Evolutionary conservation across 2,888 invertebrate species (phyloP).

Genomic region (Alviniconcha strummeri): DNA sequence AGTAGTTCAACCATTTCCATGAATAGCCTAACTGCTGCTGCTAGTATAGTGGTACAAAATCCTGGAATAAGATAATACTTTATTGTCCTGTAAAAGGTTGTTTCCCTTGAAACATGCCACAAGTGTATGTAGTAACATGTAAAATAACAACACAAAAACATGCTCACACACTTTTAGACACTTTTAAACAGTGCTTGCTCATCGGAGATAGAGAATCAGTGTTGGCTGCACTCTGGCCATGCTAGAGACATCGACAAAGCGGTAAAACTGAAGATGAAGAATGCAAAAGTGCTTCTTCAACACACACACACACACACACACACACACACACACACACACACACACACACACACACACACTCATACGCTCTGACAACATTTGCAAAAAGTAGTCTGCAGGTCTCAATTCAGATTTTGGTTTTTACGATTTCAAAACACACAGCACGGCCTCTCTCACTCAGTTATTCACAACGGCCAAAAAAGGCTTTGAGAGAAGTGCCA

Average conservation of each 20-base stretch:
- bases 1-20: background rate
- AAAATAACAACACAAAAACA: background rate
- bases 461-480: background rate
- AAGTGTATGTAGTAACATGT: background rate
- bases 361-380: background rate
- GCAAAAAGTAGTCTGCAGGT: no score
- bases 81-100: background rate
- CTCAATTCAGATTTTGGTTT: no score
- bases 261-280: no score
- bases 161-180: background rate
- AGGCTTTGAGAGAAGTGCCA: no score
- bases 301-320: slow-evolving; percentile 4
- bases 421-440: background rate
- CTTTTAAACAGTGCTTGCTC: no score
- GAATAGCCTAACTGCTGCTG: no score
- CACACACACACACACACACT: slow-evolving; percentile 5
- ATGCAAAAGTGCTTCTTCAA: background rate
- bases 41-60: no score
- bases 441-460: background rate
- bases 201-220: no score
- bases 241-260: no score
- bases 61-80: no score
- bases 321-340: slow-evolving; percentile 8
- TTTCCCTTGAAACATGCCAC: background rate
- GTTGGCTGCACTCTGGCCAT: no score